These are phyloP conservation scores for Hylia prasina DNA, from an alignment of 2,113 vertebrate genomes.

Conservation along the genomic window DNA sequence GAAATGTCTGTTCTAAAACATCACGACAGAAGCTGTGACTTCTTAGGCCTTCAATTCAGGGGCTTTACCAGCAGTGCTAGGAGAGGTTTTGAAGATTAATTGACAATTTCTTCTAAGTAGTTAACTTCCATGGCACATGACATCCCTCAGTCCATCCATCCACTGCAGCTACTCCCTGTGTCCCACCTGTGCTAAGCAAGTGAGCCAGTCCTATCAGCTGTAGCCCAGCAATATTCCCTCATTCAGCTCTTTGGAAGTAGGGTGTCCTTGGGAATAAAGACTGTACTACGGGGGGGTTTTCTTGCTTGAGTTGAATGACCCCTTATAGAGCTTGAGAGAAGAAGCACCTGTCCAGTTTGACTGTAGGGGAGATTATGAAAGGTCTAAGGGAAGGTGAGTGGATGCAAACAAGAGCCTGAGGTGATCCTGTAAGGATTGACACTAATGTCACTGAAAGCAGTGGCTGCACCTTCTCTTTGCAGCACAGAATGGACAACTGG, in stretches of 20 bases:
- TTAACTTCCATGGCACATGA: not conserved
- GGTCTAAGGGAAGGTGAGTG: not conserved
- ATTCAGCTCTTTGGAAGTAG: not conserved
- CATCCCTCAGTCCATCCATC: not conserved
- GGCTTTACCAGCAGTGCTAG: not conserved
- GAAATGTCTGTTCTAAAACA: not conserved
- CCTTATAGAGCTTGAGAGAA: not conserved
- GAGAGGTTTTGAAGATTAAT: not conserved
- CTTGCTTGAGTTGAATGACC: not conserved
- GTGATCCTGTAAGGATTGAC: rapidly evolving
- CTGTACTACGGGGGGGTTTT: not conserved
- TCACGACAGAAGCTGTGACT: not conserved
- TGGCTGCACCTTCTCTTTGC: not conserved
- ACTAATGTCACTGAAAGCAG: not conserved
- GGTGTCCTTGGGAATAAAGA: not conserved
- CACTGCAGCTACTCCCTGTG: rapidly evolving
- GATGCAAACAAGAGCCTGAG: not conserved
- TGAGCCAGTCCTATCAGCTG: not conserved
- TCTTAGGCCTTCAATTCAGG: not conserved
- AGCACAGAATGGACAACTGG: rapidly evolving
- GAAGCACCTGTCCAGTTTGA: not conserved
- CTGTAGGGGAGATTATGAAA: not conserved
- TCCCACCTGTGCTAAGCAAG: not conserved
- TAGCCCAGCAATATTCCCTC: not conserved
- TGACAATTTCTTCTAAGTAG: not conserved